A percentile compares a stretch with the other conserved stretches of the same genome.
Conservation (phyloP, 2,113 vertebrate species). For the Albula glossodonta region DNA sequence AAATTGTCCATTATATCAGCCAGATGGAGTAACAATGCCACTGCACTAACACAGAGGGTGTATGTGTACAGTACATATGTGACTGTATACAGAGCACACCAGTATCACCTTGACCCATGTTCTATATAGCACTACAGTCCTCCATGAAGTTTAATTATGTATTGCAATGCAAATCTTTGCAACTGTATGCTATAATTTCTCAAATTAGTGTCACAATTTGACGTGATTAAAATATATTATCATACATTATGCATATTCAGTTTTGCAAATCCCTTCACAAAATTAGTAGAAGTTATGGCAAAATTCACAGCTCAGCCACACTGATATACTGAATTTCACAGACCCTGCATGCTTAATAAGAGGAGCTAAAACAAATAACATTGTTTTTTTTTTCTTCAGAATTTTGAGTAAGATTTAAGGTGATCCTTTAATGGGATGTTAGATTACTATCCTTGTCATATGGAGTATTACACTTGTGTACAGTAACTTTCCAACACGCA, state of each 20-base stretch:
- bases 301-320: not conserved
- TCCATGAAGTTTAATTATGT: slow-evolving; percentile 33
- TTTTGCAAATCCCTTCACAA: not conserved
- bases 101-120: too few species aligned
- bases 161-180: slow-evolving; percentile 23
- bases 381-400: not conserved
- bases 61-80: too few species aligned
- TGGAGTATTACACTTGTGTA: not conserved
- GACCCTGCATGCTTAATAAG: not conserved
- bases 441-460: not conserved
- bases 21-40: too few species aligned
- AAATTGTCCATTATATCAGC: too few species aligned
- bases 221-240: slow-evolving; percentile 31
- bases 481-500: not conserved
- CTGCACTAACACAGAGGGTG: too few species aligned
- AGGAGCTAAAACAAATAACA: not conserved
- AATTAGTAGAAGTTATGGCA: not conserved
- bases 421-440: not conserved
- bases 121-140: too few species aligned
- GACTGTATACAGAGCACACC: too few species aligned
- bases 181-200: slow-evolving; percentile 24
- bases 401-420: not conserved
- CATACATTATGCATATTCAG: slow-evolving; percentile 39
- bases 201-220: slow-evolving; percentile 33
- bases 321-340: not conserved